A percentile compares a stretch with the other conserved stretches of the same genome.
Evolutionary conservation across 2,888 invertebrate genomes (phyloP).

Genomic region (Acheta domesticus): DNA sequence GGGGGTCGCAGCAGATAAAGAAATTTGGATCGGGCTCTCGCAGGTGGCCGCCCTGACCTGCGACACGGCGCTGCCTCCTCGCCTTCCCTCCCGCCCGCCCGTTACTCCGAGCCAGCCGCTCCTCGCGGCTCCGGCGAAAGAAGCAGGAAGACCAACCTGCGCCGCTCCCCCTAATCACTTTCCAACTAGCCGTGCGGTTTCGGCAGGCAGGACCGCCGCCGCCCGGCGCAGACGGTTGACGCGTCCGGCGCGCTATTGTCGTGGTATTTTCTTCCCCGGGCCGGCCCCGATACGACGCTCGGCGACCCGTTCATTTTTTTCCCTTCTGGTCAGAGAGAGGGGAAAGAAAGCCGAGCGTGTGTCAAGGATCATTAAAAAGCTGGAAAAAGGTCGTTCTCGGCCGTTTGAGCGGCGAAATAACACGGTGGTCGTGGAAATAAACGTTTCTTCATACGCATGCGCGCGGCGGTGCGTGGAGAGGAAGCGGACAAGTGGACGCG

Average conservation of each 20-base stretch:
- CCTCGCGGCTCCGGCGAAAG: not conserved
- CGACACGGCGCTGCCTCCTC: not conserved
- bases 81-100: no score
- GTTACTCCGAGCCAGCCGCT: not conserved
- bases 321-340: not conserved
- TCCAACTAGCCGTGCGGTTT: conserved; percentile 10
- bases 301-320: no score
- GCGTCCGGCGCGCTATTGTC: not conserved
- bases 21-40: no score
- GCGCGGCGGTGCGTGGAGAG: not conserved
- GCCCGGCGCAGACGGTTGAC: not conserved
- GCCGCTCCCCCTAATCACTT: not conserved
- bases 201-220: not conserved
- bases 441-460: not conserved
- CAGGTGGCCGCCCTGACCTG: not conserved
- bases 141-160: not conserved
- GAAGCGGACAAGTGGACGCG: not conserved
- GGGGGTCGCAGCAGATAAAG: no score
- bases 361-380: not conserved
- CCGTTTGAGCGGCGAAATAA: conserved; percentile 4
- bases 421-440: not conserved
- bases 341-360: not conserved
- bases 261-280: not conserved
- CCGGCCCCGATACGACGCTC: no score
- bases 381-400: not conserved